Conservation (phyloP, 2,797 vertebrate genomes). For the Borostomias antarcticus region DNA sequence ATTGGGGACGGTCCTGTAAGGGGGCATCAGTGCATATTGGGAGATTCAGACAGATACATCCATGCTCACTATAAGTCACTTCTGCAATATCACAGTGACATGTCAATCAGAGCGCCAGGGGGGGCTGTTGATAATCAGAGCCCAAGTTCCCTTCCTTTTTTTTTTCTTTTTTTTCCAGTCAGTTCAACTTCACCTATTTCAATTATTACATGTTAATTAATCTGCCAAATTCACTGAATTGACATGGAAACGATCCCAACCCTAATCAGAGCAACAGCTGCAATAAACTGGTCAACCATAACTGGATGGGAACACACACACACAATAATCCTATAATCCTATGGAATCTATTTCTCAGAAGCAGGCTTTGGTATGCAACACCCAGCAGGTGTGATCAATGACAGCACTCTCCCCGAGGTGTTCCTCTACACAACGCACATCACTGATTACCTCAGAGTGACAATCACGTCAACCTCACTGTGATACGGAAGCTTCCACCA, state of each 20-base stretch:
- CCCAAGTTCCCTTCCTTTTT: no score
- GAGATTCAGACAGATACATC: no score
- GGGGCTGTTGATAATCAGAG: neutral
- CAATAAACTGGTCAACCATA: neutral
- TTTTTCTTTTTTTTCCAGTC: no score
- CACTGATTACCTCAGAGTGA: conserved; percentile 2
- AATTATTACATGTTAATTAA: neutral
- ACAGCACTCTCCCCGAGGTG: neutral
- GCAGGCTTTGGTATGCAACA: neutral
- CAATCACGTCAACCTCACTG: neutral
- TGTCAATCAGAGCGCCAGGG: neutral
- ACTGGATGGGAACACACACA: neutral
- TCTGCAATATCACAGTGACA: neutral
- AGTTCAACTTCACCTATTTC: neutral
- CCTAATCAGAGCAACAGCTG: neutral
- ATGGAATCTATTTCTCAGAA: no score
- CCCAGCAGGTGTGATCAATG: neutral
- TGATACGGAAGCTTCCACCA: conserved; percentile 1
- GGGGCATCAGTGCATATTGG: neutral
- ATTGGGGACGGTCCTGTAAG: neutral
- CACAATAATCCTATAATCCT: neutral
- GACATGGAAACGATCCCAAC: no score
- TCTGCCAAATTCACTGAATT: no score
- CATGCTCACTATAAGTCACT: neutral
- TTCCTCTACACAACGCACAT: neutral